A percentile compares a stretch with the other conserved stretches of the same genome.
phyloP scores from a whole-genome alignment of 2,888 invertebrate species.

The Metalampra italica region DNA sequence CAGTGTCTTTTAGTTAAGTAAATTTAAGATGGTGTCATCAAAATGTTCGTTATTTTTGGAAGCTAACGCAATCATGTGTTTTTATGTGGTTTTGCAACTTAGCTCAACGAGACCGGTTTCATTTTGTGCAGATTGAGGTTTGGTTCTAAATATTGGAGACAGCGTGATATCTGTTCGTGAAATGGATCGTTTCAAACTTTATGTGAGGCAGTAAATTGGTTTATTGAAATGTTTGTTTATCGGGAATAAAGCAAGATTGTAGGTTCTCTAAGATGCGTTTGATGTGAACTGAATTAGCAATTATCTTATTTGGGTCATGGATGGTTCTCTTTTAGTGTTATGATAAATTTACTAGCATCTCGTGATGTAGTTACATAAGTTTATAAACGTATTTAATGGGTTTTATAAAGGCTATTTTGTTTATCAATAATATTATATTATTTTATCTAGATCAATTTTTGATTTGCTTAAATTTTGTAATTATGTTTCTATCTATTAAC shows the following conservation, averaged over 20 bases:
- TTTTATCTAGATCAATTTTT: too few relatives aligned
- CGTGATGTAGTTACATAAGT: neutral
- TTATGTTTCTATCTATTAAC: too few relatives aligned
- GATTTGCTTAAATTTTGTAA: too few relatives aligned
- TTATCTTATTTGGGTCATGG: conserved; percentile 30
- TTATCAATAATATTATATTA: too few relatives aligned
- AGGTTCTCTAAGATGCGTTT: conserved; percentile 9
- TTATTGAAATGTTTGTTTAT: conserved; percentile 28
- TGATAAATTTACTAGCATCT: neutral
- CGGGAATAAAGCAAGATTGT: conserved; percentile 21
- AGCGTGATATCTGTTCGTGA: neutral
- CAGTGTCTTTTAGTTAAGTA: neutral
- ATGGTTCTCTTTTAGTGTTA: conserved; percentile 10
- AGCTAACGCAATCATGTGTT: conserved; percentile 13
- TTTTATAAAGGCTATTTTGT: too few relatives aligned
- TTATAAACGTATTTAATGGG: neutral
- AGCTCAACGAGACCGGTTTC: conserved; percentile 17
- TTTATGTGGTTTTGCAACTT: conserved; percentile 19
- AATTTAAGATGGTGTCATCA: conserved; percentile 10
- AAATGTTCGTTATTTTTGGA: conserved; percentile 16
- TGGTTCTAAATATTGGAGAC: neutral
- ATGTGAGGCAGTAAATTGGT: conserved; percentile 37
- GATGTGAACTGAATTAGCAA: conserved; percentile 13
- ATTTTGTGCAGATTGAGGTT: conserved; percentile 1
- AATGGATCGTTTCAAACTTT: conserved; percentile 26